phyloP scores from a whole-genome alignment of 2,797 vertebrate species.

The Gymnothorax javanicus region DNA sequence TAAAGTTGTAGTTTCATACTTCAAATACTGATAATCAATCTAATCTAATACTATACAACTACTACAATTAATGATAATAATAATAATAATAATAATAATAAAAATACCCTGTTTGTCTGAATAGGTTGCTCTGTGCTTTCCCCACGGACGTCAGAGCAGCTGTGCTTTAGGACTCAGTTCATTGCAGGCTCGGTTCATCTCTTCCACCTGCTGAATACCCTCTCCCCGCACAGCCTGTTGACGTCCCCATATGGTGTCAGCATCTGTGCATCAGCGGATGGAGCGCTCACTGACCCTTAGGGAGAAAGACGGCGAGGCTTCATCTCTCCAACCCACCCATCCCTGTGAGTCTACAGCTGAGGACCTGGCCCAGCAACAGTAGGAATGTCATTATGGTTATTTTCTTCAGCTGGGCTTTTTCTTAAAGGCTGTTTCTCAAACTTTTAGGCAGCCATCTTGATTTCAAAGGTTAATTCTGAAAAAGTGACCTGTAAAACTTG shows the following conservation, averaged over 20 bases:
- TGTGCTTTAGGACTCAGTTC: background rate
- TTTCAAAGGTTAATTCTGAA: too few species aligned
- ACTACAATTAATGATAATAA: background rate
- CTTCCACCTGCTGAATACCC: slow-evolving; percentile 33
- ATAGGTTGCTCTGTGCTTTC: background rate
- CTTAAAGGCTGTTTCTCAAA: too few species aligned
- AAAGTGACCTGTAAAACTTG: too few species aligned
- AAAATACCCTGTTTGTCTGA: background rate
- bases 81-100: slow-evolving; percentile 1
- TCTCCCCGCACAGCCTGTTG: slow-evolving; percentile 68
- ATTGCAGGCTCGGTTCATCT: background rate
- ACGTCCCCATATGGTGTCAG: slow-evolving; percentile 71
- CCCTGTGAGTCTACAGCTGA: slow-evolving; percentile 62
- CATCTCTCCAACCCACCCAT: slow-evolving; percentile 38
- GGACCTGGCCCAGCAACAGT: background rate
- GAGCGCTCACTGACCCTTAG: slow-evolving; percentile 67
- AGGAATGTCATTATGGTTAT: slow-evolving; percentile 33
- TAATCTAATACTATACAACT: too few species aligned
- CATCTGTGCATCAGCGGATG: slow-evolving; percentile 73
- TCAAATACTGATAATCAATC: too few species aligned
- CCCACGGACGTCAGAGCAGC: background rate
- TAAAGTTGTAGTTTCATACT: too few species aligned
- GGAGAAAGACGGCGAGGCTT: background rate
- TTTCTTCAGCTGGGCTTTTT: too few species aligned
- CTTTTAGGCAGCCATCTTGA: too few species aligned